phyloP scores from a whole-genome alignment of 2,888 invertebrate genomes.

The Tiliacea aurago region DNA sequence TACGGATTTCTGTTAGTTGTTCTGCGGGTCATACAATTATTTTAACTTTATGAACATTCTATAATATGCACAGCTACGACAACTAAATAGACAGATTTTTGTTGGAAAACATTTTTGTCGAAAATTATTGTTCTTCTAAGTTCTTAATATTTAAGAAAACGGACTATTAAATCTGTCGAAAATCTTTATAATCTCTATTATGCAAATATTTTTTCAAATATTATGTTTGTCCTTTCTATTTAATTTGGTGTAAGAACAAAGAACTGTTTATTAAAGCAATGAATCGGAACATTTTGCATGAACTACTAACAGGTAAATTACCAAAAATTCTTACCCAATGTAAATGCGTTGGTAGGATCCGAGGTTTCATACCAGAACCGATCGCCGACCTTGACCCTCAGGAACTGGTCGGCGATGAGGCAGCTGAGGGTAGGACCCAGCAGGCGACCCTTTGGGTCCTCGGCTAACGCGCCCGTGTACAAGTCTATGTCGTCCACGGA shows the following conservation, averaged over 20 bases:
- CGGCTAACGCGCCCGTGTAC: slow-evolving; percentile 96
- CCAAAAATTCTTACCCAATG: slow-evolving; percentile 88
- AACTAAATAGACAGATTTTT: neutral
- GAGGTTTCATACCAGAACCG: slow-evolving; percentile 96
- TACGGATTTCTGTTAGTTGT: slow-evolving; percentile 95
- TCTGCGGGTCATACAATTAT: slow-evolving; percentile 77
- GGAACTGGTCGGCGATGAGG: slow-evolving; percentile 96
- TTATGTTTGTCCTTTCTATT: neutral
- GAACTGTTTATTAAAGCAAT: neutral
- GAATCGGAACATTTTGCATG: neutral
- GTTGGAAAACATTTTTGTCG: neutral
- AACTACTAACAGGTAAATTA: neutral
- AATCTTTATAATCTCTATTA: neutral
- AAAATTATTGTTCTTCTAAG: too few species aligned
- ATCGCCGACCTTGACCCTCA: slow-evolving; percentile 95
- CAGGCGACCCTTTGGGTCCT: slow-evolving; percentile 93
- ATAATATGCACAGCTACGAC: neutral
- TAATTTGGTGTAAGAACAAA: neutral
- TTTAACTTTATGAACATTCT: neutral
- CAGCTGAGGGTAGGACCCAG: slow-evolving; percentile 97
- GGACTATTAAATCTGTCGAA: neutral
- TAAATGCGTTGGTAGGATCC: slow-evolving; percentile 92
- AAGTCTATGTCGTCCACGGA: slow-evolving; percentile 96
- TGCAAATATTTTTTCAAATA: neutral
- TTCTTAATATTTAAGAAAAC: neutral